A percentile compares a stretch with the other conserved stretches of the same genome.
These are phyloP conservation scores for Hydrozoanthus gracilis DNA, from an alignment of 92 coral and sea anemone species.

Conservation along the genomic window DNA sequence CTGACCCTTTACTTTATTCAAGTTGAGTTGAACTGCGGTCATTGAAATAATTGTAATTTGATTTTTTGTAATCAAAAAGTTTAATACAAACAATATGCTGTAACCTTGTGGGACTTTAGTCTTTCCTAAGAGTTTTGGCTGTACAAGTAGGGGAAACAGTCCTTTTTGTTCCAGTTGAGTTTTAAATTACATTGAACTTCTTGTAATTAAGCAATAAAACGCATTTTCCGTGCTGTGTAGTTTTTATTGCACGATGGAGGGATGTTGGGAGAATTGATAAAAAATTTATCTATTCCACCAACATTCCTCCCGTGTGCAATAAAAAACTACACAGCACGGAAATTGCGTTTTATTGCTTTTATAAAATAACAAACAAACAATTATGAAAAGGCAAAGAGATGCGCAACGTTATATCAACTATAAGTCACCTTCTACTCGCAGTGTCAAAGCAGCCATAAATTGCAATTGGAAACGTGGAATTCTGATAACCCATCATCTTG, in stretches of 20 bases:
- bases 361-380: no score
- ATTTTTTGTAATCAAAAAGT: conserved; percentile 30
- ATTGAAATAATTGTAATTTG: conserved; percentile 33
- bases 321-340: no score
- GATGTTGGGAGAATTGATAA: no score
- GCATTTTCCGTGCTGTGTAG: no score
- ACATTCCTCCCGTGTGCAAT: no score
- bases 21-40: conserved; percentile 31
- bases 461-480: conserved; percentile 36
- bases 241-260: no score
- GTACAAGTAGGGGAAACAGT: conserved; percentile 26
- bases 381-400: no score
- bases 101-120: conserved; percentile 28
- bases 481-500: conserved; percentile 56
- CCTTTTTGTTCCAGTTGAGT: conserved; percentile 21
- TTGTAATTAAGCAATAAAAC: no score
- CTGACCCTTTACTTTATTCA: conserved; percentile 16
- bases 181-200: conserved; percentile 17
- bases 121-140: conserved; percentile 23
- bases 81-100: not conserved
- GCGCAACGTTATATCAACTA: no score
- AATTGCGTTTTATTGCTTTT: no score
- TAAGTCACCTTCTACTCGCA: conserved; percentile 56
- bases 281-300: no score
- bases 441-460: conserved; percentile 46